Evolutionary conservation across 2,888 invertebrate species (phyloP), one percentile per base, ranked within the genome.

Genomic region (Pimpla rufipes): DNA sequence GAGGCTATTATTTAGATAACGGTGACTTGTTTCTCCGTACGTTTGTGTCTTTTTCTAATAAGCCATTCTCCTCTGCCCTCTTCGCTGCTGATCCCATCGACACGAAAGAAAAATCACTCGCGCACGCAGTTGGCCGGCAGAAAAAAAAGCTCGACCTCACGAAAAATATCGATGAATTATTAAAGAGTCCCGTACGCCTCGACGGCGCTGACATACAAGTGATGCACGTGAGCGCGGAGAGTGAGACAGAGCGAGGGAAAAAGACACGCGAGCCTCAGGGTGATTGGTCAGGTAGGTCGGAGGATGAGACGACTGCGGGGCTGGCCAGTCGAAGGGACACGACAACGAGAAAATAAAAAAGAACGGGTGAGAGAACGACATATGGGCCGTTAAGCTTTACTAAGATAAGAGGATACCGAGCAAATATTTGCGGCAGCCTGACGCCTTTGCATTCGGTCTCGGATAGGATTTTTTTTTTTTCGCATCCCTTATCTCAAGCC

Each of bases 321-420:
- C 52, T 67, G 64, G n/a, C 23, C 50, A 59, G 74, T 64, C 10
- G 35, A 45, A 29, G 29, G 23, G 23, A 47, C 62, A 45, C 68
- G 67, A 55, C 18, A 40, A 40, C 52, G 77, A 73, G 52, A 67
- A 87, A 85, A 85, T 79, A 85, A 85, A 80, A 84, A 83, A 67
- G 64, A 82, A 78, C 88, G 87, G 87, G 87, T 89, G 90, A 88
- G 88, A 88, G 88, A 88, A 86, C 81, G 88, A 86, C 90, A 91
- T 90, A 91, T 91, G 92, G 85, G 89, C 88, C 86, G 89, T 88
- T 90, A 91, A 91, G 89, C 90, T 89, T 85, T 86, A 84, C 86
- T 84, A 87, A 86, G 91, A 91, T 91, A 91, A 91, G 90, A 84
- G 88, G 88, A 89, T 80, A 83, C 84, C 71, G 67, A 85, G 86